phyloP scores from a whole-genome alignment of 2,113 vertebrate species.

The Tonatia bakeri region DNA sequence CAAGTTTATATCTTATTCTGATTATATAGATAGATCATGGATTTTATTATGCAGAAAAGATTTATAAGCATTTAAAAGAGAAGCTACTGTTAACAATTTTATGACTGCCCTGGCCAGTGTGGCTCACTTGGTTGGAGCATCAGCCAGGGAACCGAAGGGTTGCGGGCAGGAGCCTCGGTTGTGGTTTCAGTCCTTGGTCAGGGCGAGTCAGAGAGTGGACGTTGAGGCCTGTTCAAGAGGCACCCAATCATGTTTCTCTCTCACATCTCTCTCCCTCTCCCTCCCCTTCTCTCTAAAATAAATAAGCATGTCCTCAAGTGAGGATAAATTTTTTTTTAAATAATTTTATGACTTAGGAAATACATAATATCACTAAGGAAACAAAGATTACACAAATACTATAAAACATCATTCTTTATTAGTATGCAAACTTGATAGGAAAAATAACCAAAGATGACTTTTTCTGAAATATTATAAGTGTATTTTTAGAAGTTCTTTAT shows the following conservation, averaged over 20 bases:
- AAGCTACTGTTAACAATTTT: neutral
- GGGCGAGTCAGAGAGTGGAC: too few species aligned
- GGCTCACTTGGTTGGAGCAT: too few species aligned
- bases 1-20: neutral
- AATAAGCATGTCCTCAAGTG: too few species aligned
- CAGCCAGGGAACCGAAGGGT: too few species aligned
- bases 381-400: constrained; percentile 49
- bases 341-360: neutral
- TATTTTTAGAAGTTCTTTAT: constrained; percentile 39
- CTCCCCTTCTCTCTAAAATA: too few species aligned
- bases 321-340: neutral
- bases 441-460: constrained; percentile 33
- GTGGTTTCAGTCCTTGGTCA: too few species aligned
- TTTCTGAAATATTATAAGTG: constrained; percentile 7
- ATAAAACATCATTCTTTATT: constrained; percentile 28
- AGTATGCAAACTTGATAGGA: neutral
- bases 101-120: neutral
- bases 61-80: neutral
- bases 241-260: too few species aligned
- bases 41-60: neutral
- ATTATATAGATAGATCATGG: neutral
- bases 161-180: too few species aligned
- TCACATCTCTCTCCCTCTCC: too few species aligned
- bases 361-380: neutral
- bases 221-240: too few species aligned